Evolutionary conservation across 2,888 invertebrate genomes (phyloP).

Genomic region (Pristionchus fissidentatus): DNA sequence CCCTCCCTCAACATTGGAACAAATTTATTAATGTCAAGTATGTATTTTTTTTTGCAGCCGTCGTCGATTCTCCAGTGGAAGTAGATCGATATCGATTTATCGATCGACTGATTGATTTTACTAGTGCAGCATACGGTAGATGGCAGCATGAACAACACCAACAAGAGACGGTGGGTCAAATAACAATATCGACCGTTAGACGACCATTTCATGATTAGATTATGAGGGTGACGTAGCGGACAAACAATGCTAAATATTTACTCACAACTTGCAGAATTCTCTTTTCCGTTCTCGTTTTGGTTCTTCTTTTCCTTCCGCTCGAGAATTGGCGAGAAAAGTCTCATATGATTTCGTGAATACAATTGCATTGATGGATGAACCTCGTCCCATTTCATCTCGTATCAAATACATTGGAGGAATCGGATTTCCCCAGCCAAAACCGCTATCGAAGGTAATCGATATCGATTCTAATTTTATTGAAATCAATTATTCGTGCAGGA

Average conservation of each 20-base stretch:
- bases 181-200: background rate
- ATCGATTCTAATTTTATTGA: background rate
- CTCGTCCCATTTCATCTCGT: slow-evolving; percentile 12
- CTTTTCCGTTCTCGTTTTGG: slow-evolving; percentile 11
- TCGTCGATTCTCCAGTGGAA: background rate
- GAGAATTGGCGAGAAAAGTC: background rate
- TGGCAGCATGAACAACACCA: background rate
- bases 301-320: slow-evolving; percentile 28
- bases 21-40: too few species aligned
- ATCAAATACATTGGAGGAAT: slow-evolving; percentile 38
- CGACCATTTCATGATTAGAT: background rate
- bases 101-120: slow-evolving; percentile 24
- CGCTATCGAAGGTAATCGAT: slow-evolving; percentile 6
- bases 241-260: too few species aligned
- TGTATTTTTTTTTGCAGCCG: background rate
- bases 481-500: slow-evolving; percentile 39
- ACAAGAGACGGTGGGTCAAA: background rate
- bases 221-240: too few species aligned
- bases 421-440: slow-evolving; percentile 11
- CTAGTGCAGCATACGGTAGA: background rate
- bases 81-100: background rate
- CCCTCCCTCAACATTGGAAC: too few species aligned
- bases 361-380: slow-evolving; percentile 27
- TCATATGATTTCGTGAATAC: slow-evolving; percentile 23
- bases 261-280: background rate